Evolutionary conservation across 2,888 invertebrate species (phyloP).

Genomic region (Heliconius ismenius): DNA sequence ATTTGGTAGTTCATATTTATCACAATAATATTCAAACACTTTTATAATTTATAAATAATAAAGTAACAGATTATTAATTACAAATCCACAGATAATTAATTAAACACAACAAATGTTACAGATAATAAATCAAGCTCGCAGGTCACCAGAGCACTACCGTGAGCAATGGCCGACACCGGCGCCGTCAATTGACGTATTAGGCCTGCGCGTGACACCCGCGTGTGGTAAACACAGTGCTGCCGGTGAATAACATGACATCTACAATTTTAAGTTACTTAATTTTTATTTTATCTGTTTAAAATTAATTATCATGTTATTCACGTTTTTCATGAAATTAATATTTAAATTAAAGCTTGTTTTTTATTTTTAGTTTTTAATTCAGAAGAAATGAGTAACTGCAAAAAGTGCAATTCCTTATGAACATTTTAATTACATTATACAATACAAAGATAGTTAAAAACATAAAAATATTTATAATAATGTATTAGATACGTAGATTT

Average conservation of each 20-base stretch:
- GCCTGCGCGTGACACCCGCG: conserved; percentile 65
- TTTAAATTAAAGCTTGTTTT: background rate
- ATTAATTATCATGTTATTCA: conserved; percentile 4
- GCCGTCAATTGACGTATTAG: conserved; percentile 81
- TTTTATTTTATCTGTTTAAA: background rate
- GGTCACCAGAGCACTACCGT: conserved; percentile 65
- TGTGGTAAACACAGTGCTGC: conserved; percentile 27
- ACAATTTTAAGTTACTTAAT: background rate
- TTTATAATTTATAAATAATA: background rate
- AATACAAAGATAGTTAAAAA: background rate
- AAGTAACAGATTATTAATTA: background rate
- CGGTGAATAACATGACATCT: conserved; percentile 5
- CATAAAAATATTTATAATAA: background rate
- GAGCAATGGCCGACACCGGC: conserved; percentile 77
- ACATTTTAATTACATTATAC: background rate
- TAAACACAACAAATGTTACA: conserved; percentile 9
- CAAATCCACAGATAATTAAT: conserved; percentile 5
- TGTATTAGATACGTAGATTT: background rate
- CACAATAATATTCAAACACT: background rate
- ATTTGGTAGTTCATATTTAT: background rate
- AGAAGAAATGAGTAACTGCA: background rate
- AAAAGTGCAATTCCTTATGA: background rate
- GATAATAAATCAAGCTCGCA: conserved; percentile 44
- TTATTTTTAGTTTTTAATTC: background rate
- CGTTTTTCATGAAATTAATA: background rate